A percentile compares a stretch with the other conserved stretches of the same genome.
phyloP scores from a whole-genome alignment of 1,140 invertebrate genomes.

The Frieseomelitta varia region DNA sequence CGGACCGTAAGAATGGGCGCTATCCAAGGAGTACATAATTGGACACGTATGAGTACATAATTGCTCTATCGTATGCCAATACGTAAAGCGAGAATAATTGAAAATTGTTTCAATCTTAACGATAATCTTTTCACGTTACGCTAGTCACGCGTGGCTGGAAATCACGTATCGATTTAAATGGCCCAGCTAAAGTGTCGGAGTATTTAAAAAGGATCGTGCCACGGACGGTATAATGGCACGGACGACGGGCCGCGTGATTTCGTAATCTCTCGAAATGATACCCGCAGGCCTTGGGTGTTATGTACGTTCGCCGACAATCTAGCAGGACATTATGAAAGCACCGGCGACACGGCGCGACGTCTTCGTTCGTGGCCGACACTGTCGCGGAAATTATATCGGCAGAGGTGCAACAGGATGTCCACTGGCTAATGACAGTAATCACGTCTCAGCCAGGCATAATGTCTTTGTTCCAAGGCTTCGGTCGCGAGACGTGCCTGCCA shows the following conservation, averaged over 20 bases:
- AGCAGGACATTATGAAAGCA: slow-evolving; percentile 50
- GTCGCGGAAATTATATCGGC: slow-evolving; percentile 61
- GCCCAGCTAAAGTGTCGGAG: neutral
- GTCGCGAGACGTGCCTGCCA: neutral
- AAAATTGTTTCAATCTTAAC: neutral
- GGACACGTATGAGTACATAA: no score
- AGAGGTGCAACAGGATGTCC: slow-evolving; percentile 62
- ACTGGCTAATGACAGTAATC: slow-evolving; percentile 69
- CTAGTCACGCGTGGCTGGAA: neutral
- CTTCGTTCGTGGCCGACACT: slow-evolving; percentile 48
- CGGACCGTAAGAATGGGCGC: no score
- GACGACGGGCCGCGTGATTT: slow-evolving; percentile 13
- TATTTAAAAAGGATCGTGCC: neutral
- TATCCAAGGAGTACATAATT: no score
- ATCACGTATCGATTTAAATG: neutral
- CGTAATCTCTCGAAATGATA: slow-evolving; percentile 45
- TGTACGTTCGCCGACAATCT: slow-evolving; percentile 14
- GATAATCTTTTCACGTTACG: neutral
- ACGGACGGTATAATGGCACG: slow-evolving; percentile 17
- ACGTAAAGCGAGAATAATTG: neutral
- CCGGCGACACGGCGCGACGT: slow-evolving; percentile 11
- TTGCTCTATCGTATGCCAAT: no score
- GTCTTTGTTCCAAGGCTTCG: slow-evolving; percentile 66
- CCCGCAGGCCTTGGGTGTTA: slow-evolving; percentile 5
- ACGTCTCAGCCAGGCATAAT: slow-evolving; percentile 59